Evolutionary conservation across 1,140 invertebrate genomes (phyloP), one percentile per base, ranked within the genome.

Genomic region (Bombus superbus): DNA sequence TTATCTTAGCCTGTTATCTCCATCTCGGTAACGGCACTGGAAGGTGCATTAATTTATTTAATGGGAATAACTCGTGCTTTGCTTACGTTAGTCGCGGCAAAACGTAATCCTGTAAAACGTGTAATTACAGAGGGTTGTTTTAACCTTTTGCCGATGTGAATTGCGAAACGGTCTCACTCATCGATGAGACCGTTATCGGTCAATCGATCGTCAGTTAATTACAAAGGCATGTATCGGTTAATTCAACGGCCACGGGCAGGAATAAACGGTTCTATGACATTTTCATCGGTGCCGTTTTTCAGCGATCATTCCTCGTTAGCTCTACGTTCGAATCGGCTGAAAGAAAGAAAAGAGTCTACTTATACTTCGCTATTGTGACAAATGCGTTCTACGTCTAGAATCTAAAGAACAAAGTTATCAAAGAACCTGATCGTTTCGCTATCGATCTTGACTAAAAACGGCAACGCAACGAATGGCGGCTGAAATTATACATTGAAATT

Each of bases 21-120:
- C n/a, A 74, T 81, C 81, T 64, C 15, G 62, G 62, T 86, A 86
- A 89, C 85, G 74, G 77, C 40, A 59, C 75, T 81, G 47, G 69
- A 77, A 57, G 59, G 84, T 72, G 85, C 81, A 85, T 89, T 87
- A 86, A 91, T 89, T 91, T 87, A 91, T 88, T 86, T 90, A 90
- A 91, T 88, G 86, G 71, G 76, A 85, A 91, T 90, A 90, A 91
- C 64, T 82, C 42, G 47, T 53, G 75, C 71, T 79, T 83, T 78
- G 62, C 73, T 89, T 68, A 78, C 83, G 75, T 81, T 64, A n/a
- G 11, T 18, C 40, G 3, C 64, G 11, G 62, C 68, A 38, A 66
- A 62, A 38, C 66, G 66, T 38, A 8, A n/a, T 32, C n/a, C 13
- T 64, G 62, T 68, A 73, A 84, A 90, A 57, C 86, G 72, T 90